Percentiles rank a stretch among this genome's conserved stretches.
Evolutionary conservation across 2,888 invertebrate genomes (phyloP).

Genomic region (Cristatella mucedo): DNA sequence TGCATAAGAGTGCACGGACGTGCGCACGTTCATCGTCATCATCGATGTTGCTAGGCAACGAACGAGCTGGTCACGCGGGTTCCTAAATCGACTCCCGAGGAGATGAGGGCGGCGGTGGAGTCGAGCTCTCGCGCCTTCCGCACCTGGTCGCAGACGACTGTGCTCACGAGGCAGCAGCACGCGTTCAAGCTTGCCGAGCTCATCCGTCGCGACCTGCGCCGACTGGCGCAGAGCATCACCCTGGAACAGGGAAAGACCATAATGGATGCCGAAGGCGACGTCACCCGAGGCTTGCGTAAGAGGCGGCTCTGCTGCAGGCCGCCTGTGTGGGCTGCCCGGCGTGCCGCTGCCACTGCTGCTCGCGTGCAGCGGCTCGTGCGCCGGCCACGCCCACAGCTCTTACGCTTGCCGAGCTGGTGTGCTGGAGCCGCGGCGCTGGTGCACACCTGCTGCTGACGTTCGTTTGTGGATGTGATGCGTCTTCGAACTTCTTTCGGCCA

Average conservation of each 20-base stretch:
- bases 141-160: constrained; percentile 76
- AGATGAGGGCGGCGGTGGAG: constrained; percentile 74
- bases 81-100: constrained; percentile 69
- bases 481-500: too few relatives aligned
- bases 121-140: constrained; percentile 63
- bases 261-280: constrained; percentile 93
- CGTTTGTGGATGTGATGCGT: too few relatives aligned
- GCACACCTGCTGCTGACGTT: too few relatives aligned
- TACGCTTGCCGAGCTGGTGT: too few relatives aligned
- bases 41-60: constrained; percentile 37
- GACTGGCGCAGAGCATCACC: constrained; percentile 75
- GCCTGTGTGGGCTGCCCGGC: too few relatives aligned
- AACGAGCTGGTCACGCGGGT: constrained; percentile 53
- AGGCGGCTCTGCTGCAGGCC: too few relatives aligned
- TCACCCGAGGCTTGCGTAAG: constrained; percentile 86
- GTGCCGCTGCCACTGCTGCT: too few relatives aligned
- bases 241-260: constrained; percentile 92
- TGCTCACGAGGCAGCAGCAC: constrained; percentile 76
- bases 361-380: too few relatives aligned
- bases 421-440: too few relatives aligned
- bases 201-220: constrained; percentile 63
- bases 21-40: too few relatives aligned
- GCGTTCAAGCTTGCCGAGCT: constrained; percentile 74
- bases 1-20: too few relatives aligned
- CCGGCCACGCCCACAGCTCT: too few relatives aligned